A percentile compares a stretch with the other conserved stretches of the same genome.
These are phyloP conservation scores for Engystomops pustulosus DNA, from an alignment of 2,113 vertebrate species.

Conservation along the genomic window DNA sequence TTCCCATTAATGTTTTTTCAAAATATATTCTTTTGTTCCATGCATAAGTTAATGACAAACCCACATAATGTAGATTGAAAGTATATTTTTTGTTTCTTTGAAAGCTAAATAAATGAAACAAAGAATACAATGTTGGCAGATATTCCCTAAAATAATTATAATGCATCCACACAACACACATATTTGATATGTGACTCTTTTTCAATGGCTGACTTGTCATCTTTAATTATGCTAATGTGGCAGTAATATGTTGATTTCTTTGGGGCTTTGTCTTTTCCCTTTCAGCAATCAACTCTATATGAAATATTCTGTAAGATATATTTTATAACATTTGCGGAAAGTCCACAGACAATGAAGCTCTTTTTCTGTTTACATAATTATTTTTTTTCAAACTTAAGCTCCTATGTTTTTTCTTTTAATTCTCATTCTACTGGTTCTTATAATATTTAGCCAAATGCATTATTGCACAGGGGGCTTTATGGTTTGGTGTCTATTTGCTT, in stretches of 20 bases:
- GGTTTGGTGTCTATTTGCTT: too few species aligned
- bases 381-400: too few species aligned
- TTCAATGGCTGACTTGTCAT: not conserved
- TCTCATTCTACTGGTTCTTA: too few species aligned
- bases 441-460: too few species aligned
- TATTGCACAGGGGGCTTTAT: too few species aligned
- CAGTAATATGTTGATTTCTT: not conserved
- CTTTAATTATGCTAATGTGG: not conserved
- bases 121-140: not conserved
- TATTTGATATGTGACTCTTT: not conserved
- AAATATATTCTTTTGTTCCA: too few species aligned
- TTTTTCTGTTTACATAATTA: too few species aligned
- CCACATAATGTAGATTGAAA: not conserved
- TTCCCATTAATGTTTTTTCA: too few species aligned
- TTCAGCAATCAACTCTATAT: not conserved
- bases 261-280: not conserved
- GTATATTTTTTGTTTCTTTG: not conserved
- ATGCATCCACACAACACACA: not conserved
- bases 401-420: too few species aligned
- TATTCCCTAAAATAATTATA: not conserved
- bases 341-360: not conserved
- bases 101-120: not conserved
- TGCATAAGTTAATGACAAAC: too few species aligned
- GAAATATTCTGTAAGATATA: not conserved
- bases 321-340: not conserved